A percentile compares a stretch with the other conserved stretches of the same genome.
phyloP scores from a whole-genome alignment of 2,888 invertebrate genomes.

The Dolomedes plantarius region DNA sequence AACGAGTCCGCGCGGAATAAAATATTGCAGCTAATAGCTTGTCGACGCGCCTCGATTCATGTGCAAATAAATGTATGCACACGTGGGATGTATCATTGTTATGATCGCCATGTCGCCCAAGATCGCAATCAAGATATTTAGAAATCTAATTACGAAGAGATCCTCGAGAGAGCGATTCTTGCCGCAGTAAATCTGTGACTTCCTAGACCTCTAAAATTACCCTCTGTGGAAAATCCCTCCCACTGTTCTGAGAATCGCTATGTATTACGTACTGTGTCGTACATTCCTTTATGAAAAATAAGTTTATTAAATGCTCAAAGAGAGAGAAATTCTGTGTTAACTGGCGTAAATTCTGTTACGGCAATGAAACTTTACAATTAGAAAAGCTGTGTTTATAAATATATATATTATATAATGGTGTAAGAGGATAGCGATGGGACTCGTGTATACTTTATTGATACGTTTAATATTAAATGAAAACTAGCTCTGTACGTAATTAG shows the following conservation, averaged over 20 bases:
- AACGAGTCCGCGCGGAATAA: background rate
- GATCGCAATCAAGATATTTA: conserved; percentile 4
- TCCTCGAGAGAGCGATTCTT: background rate
- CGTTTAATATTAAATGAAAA: no score
- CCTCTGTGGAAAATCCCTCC: background rate
- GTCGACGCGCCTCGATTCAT: background rate
- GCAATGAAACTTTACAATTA: no score
- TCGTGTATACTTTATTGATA: no score
- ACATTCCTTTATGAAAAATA: background rate
- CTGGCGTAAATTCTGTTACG: no score
- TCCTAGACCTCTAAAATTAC: background rate
- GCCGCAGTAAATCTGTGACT: background rate
- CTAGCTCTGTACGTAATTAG: no score
- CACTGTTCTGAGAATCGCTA: background rate
- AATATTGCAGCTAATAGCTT: conserved; percentile 3
- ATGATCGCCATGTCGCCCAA: conserved; percentile 2
- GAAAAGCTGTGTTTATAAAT: no score
- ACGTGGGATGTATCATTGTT: conserved; percentile 14
- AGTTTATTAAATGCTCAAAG: no score
- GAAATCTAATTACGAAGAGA: background rate
- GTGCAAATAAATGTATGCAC: conserved; percentile 4
- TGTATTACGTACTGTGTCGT: background rate
- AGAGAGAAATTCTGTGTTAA: no score
- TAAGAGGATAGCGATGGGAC: no score
- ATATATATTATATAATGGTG: no score